These are phyloP conservation scores for Acanthosepion pharaonis DNA, from an alignment of 2,888 invertebrate species.

Conservation along the genomic window DNA sequence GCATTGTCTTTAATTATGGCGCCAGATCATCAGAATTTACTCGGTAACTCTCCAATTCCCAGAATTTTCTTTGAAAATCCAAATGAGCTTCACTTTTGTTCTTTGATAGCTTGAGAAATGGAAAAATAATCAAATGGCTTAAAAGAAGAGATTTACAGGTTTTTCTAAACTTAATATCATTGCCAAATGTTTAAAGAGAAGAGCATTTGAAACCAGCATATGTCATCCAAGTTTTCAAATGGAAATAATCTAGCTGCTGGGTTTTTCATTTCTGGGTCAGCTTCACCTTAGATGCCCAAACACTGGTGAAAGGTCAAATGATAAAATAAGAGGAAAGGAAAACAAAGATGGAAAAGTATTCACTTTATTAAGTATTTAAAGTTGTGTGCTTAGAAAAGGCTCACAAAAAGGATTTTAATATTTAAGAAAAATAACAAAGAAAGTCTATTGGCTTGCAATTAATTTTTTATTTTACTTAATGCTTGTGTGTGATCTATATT, in stretches of 20 bases:
- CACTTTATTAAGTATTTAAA: background rate
- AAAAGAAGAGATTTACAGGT: background rate
- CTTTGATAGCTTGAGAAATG: conserved; percentile 6
- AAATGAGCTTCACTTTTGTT: background rate
- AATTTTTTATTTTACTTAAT: too few relatives aligned
- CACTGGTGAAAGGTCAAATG: background rate
- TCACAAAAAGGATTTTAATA: too few relatives aligned
- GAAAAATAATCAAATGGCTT: background rate
- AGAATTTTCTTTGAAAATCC: background rate
- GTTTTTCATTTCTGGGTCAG: background rate
- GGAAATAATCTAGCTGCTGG: background rate
- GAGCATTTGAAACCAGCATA: background rate
- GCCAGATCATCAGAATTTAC: background rate
- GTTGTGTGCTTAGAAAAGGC: too few relatives aligned
- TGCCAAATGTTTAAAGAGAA: background rate
- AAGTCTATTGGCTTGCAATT: too few relatives aligned
- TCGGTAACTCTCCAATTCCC: background rate
- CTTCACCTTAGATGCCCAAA: background rate
- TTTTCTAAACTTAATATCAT: background rate
- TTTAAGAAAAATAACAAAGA: too few relatives aligned
- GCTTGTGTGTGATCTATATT: too few relatives aligned
- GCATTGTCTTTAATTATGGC: conserved; percentile 12
- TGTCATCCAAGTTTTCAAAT: background rate
- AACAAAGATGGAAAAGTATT: background rate
- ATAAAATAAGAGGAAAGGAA: background rate